A percentile compares a stretch with the other conserved stretches of the same genome.
Conservation (phyloP, 2,113 vertebrate species). For the Tragelaphus strepsiceros region DNA sequence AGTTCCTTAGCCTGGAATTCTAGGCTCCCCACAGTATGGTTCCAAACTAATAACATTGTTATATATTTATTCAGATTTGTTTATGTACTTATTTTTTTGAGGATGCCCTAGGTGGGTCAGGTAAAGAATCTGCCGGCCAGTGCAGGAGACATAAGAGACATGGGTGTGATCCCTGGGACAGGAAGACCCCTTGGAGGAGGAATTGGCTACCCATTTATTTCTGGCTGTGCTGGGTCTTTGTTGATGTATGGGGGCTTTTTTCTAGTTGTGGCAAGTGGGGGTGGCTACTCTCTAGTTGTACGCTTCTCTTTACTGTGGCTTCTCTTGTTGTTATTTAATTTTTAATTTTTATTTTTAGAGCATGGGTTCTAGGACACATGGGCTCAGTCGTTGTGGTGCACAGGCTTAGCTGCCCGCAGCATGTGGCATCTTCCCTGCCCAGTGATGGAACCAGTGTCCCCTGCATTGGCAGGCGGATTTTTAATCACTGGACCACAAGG, state of each 20-base stretch:
- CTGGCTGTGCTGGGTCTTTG: neutral
- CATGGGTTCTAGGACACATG: neutral
- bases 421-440: neutral
- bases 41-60: neutral
- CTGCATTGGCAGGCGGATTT: neutral
- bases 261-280: neutral
- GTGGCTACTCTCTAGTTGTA: neutral
- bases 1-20: neutral
- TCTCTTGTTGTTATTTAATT: neutral
- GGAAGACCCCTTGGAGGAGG: neutral
- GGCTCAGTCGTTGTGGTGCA: neutral
- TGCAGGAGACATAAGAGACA: neutral
- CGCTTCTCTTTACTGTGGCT: neutral
- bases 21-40: neutral
- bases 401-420: neutral
- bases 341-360: neutral
- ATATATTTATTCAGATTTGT: neutral
- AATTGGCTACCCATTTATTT: neutral
- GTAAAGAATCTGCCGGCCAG: neutral
- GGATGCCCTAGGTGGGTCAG: neutral
- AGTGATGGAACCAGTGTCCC: neutral
- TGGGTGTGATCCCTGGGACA: neutral
- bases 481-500: neutral
- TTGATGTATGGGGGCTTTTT: neutral
- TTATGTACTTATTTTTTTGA: neutral